These are phyloP conservation scores for Koerneria pararmatus DNA, from an alignment of 2,888 invertebrate species.

Conservation along the genomic window DNA sequence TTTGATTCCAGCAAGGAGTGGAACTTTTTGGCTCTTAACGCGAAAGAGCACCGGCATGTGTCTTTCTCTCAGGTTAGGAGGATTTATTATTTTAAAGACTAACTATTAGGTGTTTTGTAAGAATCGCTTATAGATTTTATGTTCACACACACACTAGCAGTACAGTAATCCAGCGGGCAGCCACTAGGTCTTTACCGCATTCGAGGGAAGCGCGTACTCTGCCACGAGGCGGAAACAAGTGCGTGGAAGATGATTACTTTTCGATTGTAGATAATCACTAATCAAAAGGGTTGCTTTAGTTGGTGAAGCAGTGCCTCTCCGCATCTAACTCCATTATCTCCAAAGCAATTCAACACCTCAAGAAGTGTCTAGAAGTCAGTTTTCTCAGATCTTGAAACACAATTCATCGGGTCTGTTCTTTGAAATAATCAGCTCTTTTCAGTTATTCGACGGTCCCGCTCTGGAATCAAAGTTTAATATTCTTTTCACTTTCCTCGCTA, in stretches of 20 bases:
- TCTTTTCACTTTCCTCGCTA: constrained; percentile 77
- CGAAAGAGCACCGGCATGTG: constrained; percentile 38
- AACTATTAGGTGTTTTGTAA: too few species aligned
- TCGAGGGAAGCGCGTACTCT: too few species aligned
- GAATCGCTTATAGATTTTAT: too few species aligned
- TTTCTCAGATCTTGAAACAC: not conserved
- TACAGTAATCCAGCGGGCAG: too few species aligned
- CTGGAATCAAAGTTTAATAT: constrained; percentile 65
- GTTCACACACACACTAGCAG: too few species aligned
- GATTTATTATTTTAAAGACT: too few species aligned
- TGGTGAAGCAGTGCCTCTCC: constrained; percentile 34
- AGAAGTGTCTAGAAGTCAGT: constrained; percentile 28
- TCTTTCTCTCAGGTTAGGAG: constrained; percentile 37
- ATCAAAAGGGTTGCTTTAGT: constrained; percentile 21
- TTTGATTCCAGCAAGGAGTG: constrained; percentile 59
- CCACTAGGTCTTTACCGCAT: too few species aligned
- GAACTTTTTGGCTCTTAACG: constrained; percentile 56
- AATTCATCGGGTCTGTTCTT: not conserved
- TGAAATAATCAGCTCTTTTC: constrained; percentile 24
- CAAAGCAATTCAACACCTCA: constrained; percentile 34
- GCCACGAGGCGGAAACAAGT: too few species aligned
- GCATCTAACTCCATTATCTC: constrained; percentile 35
- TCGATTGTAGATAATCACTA: too few species aligned
- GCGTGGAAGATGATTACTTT: too few species aligned
- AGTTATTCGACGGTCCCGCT: constrained; percentile 34